A percentile compares a stretch with the other conserved stretches of the same genome.
Conservation (phyloP, 1,140 invertebrate genomes). For the Physella acuta region DNA sequence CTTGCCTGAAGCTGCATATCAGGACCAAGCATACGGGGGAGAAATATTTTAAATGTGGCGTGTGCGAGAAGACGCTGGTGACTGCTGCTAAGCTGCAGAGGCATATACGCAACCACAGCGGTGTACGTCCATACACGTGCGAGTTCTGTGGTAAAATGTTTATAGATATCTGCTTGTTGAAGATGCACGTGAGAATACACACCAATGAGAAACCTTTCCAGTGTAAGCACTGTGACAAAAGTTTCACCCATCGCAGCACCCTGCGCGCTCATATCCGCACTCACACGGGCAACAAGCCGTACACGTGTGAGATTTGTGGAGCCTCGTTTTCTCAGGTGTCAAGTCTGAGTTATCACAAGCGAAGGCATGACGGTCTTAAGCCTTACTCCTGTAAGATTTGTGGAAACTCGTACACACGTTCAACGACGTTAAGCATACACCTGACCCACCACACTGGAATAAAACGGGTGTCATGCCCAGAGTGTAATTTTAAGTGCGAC, state of each 20-base stretch:
- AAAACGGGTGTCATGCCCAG: background rate
- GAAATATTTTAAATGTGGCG: constrained; percentile 29
- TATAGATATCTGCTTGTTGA: constrained; percentile 61
- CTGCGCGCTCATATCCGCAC: constrained; percentile 69
- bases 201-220: constrained; percentile 94
- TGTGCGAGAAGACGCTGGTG: constrained; percentile 24
- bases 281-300: constrained; percentile 23
- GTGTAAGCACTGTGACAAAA: constrained; percentile 84
- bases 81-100: constrained; percentile 14
- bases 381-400: constrained; percentile 23
- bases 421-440: constrained; percentile 22
- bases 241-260: constrained; percentile 84
- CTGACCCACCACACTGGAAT: constrained; percentile 20
- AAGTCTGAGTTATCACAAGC: constrained; percentile 4
- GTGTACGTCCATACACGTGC: constrained; percentile 30
- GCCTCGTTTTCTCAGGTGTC: constrained; percentile 11
- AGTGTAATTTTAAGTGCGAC: constrained; percentile 11
- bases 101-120: constrained; percentile 30
- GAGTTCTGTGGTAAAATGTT: constrained; percentile 26
- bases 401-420: constrained; percentile 21
- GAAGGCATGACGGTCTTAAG: constrained; percentile 20
- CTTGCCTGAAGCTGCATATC: constrained; percentile 17
- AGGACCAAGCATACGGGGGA: constrained; percentile 24
- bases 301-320: constrained; percentile 19
- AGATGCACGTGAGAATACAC: constrained; percentile 87